These are phyloP conservation scores for Ptycholaimellus sp. DNA, from an alignment of 2,888 invertebrate genomes.

Conservation along the genomic window DNA sequence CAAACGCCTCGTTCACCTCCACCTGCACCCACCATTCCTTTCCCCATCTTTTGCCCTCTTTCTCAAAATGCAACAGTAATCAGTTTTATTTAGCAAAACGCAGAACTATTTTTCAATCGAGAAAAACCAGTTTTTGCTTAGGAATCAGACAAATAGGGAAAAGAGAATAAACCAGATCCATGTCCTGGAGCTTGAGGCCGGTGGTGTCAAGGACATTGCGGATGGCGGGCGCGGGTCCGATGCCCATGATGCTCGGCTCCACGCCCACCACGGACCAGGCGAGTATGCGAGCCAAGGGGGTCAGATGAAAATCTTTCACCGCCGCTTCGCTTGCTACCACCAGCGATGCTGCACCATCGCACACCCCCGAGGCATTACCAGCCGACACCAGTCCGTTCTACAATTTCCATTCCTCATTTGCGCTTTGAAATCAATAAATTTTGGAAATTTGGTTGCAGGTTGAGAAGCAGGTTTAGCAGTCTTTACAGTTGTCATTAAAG, in stretches of 20 bases:
- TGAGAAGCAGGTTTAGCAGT: no score
- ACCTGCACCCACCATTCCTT: no score
- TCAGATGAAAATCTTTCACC: conserved; percentile 49
- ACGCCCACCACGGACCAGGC: conserved; percentile 69
- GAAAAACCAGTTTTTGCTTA: conserved; percentile 46
- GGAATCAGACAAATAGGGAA: no score
- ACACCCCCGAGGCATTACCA: conserved; percentile 42
- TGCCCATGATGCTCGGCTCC: conserved; percentile 90
- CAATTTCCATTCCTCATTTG: no score
- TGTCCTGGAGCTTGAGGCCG: conserved; percentile 52
- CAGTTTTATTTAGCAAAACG: no score
- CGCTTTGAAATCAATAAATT: no score
- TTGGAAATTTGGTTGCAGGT: no score
- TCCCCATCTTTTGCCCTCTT: no score
- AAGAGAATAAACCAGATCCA: conserved; percentile 72
- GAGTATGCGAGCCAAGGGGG: conserved; percentile 66
- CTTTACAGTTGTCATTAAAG: no score
- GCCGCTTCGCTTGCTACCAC: conserved; percentile 73
- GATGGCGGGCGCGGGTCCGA: conserved; percentile 32
- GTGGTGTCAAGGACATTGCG: conserved; percentile 52
- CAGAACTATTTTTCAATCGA: no score
- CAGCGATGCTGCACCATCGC: conserved; percentile 84
- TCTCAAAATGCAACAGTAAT: no score
- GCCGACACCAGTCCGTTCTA: conserved; percentile 23
- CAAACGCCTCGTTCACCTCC: conserved; percentile 94